phyloP scores from a whole-genome alignment of 30 jellyfish, hydroid and myxozoan genomes.

The Rhopilema esculentum region DNA sequence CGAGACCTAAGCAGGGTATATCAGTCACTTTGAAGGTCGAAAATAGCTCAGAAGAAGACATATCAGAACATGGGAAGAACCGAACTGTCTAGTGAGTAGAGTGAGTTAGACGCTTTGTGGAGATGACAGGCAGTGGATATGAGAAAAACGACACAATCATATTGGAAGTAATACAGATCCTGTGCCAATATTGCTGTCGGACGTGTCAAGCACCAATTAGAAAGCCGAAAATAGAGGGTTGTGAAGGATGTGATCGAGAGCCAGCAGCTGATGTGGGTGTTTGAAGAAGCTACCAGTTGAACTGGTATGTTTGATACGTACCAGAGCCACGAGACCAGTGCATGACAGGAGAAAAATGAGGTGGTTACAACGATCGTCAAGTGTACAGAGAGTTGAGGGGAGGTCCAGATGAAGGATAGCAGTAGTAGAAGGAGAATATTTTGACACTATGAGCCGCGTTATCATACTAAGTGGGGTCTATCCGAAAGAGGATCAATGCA shows the following conservation, averaged over 20 bases:
- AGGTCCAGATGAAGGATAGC: slow-evolving; percentile 13
- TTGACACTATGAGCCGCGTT: slow-evolving; percentile 18
- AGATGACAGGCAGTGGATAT: slow-evolving; percentile 37
- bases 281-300: slow-evolving; percentile 38
- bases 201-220: slow-evolving; percentile 35
- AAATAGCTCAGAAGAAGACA: slow-evolving; percentile 9
- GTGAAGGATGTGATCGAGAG: slow-evolving; percentile 67
- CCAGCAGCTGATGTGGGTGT: slow-evolving; percentile 51
- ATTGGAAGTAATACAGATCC: slow-evolving; percentile 72
- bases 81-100: neutral
- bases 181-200: slow-evolving; percentile 57
- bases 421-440: neutral
- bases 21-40: slow-evolving; percentile 20
- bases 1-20: slow-evolving; percentile 34
- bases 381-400: slow-evolving; percentile 50
- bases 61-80: slow-evolving; percentile 9
- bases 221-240: slow-evolving; percentile 39
- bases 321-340: slow-evolving; percentile 58
- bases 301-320: slow-evolving; percentile 27
- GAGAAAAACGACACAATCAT: slow-evolving; percentile 41
- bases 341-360: slow-evolving; percentile 30
- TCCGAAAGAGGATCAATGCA: slow-evolving; percentile 36
- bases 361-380: slow-evolving; percentile 26
- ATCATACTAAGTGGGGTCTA: slow-evolving; percentile 1
- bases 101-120: slow-evolving; percentile 29